Evolutionary conservation across 35 echinoderm and acorn worm genomes (phyloP).

Genomic region (Acanthaster planci): DNA sequence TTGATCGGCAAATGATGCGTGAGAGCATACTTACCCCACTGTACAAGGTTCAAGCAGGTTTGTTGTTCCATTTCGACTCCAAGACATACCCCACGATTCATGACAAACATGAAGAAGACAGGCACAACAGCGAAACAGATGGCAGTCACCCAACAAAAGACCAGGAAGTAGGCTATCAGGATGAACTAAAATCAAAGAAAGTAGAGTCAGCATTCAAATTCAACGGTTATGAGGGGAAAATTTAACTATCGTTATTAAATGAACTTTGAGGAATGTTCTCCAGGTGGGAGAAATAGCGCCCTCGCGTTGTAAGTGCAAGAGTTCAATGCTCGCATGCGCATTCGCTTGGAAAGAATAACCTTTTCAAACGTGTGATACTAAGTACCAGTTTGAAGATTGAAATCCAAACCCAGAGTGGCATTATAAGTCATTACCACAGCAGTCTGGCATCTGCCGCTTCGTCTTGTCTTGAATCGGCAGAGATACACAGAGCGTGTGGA

Average conservation of each 20-base stretch:
- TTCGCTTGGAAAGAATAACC: too few relatives aligned
- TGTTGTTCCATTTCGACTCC: background rate
- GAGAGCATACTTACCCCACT: constrained; percentile 26
- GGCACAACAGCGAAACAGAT: constrained; percentile 32
- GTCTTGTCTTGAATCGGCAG: constrained; percentile 78
- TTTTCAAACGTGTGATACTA: too few relatives aligned
- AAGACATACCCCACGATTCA: background rate
- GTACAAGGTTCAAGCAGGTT: constrained; percentile 17
- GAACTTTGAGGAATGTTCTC: too few relatives aligned
- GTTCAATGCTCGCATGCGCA: too few relatives aligned
- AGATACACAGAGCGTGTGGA: constrained; percentile 80
- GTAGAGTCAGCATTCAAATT: background rate
- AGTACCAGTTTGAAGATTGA: too few relatives aligned
- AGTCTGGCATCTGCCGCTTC: constrained; percentile 78
- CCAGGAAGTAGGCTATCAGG: background rate
- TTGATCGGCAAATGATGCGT: too few relatives aligned
- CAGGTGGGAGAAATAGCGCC: too few relatives aligned
- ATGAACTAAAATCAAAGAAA: constrained; percentile 15
- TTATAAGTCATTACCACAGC: constrained; percentile 52
- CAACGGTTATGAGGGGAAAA: too few relatives aligned
- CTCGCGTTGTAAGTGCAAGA: too few relatives aligned
- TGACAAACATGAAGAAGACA: constrained; percentile 26
- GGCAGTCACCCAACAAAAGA: constrained; percentile 23
- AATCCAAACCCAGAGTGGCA: too few relatives aligned
- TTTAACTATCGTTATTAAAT: too few relatives aligned